Evolutionary conservation across 2,888 invertebrate species (phyloP).

Genomic region (Diarsia mendica): DNA sequence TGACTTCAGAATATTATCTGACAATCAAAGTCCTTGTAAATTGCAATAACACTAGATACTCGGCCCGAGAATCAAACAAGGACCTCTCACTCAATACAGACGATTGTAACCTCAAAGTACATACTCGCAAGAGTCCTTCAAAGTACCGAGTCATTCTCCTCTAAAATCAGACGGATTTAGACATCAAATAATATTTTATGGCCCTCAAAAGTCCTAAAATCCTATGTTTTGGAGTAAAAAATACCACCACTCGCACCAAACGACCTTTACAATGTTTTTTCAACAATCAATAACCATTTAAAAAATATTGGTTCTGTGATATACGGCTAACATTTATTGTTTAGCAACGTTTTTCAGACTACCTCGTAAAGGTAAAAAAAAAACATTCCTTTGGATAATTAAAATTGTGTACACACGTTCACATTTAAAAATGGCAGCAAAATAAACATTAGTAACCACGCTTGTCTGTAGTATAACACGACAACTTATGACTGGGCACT

Average conservation of each 20-base stretch:
- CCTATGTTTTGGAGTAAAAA: neutral
- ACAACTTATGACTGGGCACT: constrained; percentile 58
- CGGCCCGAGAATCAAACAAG: constrained; percentile 40
- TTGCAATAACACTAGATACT: constrained; percentile 39
- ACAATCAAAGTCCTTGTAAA: constrained; percentile 15
- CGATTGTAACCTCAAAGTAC: constrained; percentile 25
- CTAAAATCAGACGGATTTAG: constrained; percentile 11
- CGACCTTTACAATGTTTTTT: constrained; percentile 26
- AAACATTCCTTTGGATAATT: constrained; percentile 73
- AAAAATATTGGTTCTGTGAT: constrained; percentile 53
- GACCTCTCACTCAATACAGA: constrained; percentile 35
- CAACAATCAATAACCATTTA: constrained; percentile 42
- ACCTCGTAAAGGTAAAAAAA: constrained; percentile 61
- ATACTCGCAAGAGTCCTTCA: constrained; percentile 19
- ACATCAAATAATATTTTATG: neutral
- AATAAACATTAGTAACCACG: constrained; percentile 73
- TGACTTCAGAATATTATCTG: constrained; percentile 6
- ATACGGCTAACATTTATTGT: constrained; percentile 46
- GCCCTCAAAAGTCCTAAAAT: neutral
- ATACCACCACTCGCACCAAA: constrained; percentile 1
- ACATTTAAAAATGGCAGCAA: constrained; percentile 73
- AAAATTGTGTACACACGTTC: constrained; percentile 74
- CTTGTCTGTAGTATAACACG: constrained; percentile 67
- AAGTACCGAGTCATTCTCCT: constrained; percentile 27
- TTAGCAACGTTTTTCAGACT: constrained; percentile 26